Evolutionary conservation across 1,140 invertebrate species (phyloP), one percentile per base, ranked within the genome.

Genomic region (Cataglyphis hispanica): DNA sequence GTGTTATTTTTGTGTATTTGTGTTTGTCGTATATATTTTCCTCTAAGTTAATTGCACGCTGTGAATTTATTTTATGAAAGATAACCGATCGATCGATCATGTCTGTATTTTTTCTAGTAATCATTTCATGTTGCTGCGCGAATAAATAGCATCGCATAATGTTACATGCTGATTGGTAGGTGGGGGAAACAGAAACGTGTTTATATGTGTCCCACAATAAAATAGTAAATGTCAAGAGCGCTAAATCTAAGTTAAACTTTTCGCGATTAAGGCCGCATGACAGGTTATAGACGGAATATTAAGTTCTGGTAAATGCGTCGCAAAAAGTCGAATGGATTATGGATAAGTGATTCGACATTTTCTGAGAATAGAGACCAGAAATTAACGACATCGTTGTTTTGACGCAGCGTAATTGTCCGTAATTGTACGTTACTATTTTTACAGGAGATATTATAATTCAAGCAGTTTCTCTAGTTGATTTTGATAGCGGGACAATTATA

Each of bases 211-310:
- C 22, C 19, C 27, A 46, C 67, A 74, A 83, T 83, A 83, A 83
- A 83, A 37, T 83, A 56, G 78, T 61, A 83, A 83, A 83, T 83
- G 78, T 83, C 78, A 83, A 83, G 78, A 83, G 67, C 78, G 78
- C 40, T 72, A 83, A 83, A 83, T 83, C 67, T 34, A 61, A 61
- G 67, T 83, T 83, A 83, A 83, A 69, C 25, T 83, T 61, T 72
- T n/a, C 60, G 53, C 37, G 78, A 83, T 74, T 61, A 83, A 83
- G 74, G 74, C 31, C 31, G 27, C 72, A 34, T 34, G 72, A 78
- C 72, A 60, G 50, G 31, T 50, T 43, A 56, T 72, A 58, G 67
- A 58, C 40, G 72, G 58, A 64, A 66, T 78, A 66, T 80, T 56
- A 60, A 83, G 37, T 83, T 83, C 67, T 61, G 10, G 3, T 40